Evolutionary conservation across 2,888 invertebrate species (phyloP), one percentile per base, ranked within the genome.

Genomic region (Pogonocherus hispidulus): DNA sequence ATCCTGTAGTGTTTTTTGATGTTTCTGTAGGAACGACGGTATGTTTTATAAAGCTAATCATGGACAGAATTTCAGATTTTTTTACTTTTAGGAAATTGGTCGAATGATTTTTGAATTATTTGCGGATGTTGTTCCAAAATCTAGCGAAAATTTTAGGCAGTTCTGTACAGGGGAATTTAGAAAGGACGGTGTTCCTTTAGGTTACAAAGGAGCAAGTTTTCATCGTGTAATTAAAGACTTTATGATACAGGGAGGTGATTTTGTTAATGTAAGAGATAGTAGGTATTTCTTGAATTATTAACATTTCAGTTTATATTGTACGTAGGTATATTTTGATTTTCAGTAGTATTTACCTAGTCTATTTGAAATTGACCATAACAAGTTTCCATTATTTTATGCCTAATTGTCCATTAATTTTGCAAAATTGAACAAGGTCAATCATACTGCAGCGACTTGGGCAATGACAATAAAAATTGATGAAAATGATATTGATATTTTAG

Each of bases 201-300:
- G 99, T 0, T 99, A 94, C 84, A 99, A 99, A 87, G 97, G 96
- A 56, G 94, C 96, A 0, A 93, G 94, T 81, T 99, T 99, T 85
- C 99, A 99, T 84, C 89, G 99, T 84, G 98, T 99, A 27, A 99
- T 99, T 77, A 99, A 99, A 86, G 99, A 99, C 86, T 99, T 99
- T 82, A 99, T 99, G 99, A 98, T 99, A 76, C 99, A 99, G 88
- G 99, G 99, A 46, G 99, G 99, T 32, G 99, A 99, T 86, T 99
- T 99, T 88, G 96, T 99, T 0, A 99, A 98, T 88, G 97, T 96
- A 89, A 89, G 92, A 87, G 47, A 32, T n/a, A n/a, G n/a, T n/a
- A n/a, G n/a, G n/a, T n/a, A n/a, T n/a, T n/a, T n/a, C n/a, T n/a
- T n/a, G n/a, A n/a, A n/a, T 32, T 32, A 32, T 6, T 32, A 32